Percentiles rank a stretch among this genome's conserved stretches.
Conservation (phyloP, 2,888 invertebrate genomes). For the Nomada goodeniana region DNA sequence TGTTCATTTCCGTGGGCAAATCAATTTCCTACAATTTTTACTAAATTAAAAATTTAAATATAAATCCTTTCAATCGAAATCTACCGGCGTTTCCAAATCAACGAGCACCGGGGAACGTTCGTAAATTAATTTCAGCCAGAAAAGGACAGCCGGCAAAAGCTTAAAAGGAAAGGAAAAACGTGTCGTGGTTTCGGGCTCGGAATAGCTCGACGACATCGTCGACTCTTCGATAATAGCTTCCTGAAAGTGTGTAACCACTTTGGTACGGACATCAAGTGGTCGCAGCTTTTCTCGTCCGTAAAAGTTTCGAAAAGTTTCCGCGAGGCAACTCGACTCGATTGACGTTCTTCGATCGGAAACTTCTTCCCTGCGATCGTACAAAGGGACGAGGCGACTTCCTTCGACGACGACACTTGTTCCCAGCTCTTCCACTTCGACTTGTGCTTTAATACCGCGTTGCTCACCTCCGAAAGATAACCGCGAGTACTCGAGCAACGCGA, state of each 20-base stretch:
- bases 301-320: slow-evolving; percentile 60
- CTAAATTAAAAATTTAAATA: neutral
- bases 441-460: slow-evolving; percentile 22
- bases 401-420: slow-evolving; percentile 34
- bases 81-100: neutral
- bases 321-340: slow-evolving; percentile 56
- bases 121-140: slow-evolving; percentile 17
- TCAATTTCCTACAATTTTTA: too few relatives aligned
- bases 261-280: slow-evolving; percentile 63
- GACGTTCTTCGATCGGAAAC: slow-evolving; percentile 65
- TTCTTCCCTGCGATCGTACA: slow-evolving; percentile 53
- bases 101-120: neutral
- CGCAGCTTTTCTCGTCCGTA: slow-evolving; percentile 44
- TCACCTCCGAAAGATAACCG: slow-evolving; percentile 22
- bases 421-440: slow-evolving; percentile 3
- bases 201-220: slow-evolving; percentile 34
- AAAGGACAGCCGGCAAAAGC: neutral
- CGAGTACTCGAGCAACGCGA: neutral
- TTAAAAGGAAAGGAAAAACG: slow-evolving; percentile 30
- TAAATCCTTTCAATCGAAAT: too few relatives aligned
- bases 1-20: too few relatives aligned
- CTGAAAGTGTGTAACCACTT: slow-evolving; percentile 73
- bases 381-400: slow-evolving; percentile 34
- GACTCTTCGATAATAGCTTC: slow-evolving; percentile 67
- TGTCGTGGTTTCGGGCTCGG: slow-evolving; percentile 46